phyloP scores from a whole-genome alignment of 2,888 invertebrate species.

The Pandemis heparana region DNA sequence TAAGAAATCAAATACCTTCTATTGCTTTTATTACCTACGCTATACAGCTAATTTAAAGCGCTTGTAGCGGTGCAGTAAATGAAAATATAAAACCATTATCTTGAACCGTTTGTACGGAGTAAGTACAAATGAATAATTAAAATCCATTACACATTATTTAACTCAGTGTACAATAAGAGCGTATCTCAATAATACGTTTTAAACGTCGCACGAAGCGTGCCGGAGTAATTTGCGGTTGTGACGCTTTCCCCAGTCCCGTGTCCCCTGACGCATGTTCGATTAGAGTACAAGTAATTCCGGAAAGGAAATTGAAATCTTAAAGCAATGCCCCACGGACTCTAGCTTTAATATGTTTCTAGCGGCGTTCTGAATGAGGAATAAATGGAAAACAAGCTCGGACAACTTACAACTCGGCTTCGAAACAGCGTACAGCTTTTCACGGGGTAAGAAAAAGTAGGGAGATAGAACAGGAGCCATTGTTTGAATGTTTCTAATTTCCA shows the following conservation, averaged over 20 bases:
- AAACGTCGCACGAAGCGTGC: slow-evolving; percentile 79
- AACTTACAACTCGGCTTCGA: slow-evolving; percentile 46
- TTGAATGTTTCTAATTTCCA: slow-evolving; percentile 54
- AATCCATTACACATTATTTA: slow-evolving; percentile 63
- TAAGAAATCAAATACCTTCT: neutral
- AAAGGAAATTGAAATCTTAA: slow-evolving; percentile 86
- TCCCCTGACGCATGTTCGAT: slow-evolving; percentile 84
- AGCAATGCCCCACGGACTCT: slow-evolving; percentile 81
- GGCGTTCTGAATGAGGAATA: slow-evolving; percentile 65
- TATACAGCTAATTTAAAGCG: slow-evolving; percentile 10
- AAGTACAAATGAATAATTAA: slow-evolving; percentile 59
- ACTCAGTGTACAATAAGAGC: slow-evolving; percentile 60
- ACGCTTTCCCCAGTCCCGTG: slow-evolving; percentile 59
- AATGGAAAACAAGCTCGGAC: slow-evolving; percentile 73
- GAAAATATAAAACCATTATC: slow-evolving; percentile 30
- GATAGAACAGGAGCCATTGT: slow-evolving; percentile 22
- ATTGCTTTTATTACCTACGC: neutral
- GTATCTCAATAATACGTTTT: slow-evolving; percentile 78
- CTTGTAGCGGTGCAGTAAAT: slow-evolving; percentile 1
- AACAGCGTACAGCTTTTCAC: slow-evolving; percentile 38
- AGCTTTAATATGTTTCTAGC: slow-evolving; percentile 64
- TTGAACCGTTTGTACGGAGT: slow-evolving; percentile 23
- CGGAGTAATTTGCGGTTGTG: slow-evolving; percentile 81
- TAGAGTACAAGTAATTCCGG: slow-evolving; percentile 84
- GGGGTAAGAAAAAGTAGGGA: slow-evolving; percentile 31